Conservation (phyloP, 2,888 invertebrate species). For the Tanytarsus gracilentus region DNA sequence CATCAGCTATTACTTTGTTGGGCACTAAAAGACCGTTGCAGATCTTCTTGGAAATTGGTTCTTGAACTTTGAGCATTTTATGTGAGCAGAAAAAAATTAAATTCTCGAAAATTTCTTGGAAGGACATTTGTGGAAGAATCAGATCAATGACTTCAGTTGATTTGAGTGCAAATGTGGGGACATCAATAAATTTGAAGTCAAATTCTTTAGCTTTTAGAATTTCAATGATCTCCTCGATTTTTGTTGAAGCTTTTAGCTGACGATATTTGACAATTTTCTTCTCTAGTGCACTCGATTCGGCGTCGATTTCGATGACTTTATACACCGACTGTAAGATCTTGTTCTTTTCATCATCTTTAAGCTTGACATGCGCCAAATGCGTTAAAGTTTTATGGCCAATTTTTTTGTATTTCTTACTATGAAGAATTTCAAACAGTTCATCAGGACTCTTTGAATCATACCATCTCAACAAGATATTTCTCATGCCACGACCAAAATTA, state of each 20-base stretch:
- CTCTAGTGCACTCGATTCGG: background rate
- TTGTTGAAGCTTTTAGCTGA: background rate
- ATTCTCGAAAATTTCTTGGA: background rate
- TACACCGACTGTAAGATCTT: background rate
- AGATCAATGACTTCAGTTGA: background rate
- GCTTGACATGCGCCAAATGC: background rate
- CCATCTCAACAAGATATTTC: background rate
- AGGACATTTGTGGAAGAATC: slow-evolving; percentile 17
- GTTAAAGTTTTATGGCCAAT: background rate
- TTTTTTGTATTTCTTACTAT: background rate
- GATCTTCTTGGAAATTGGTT: slow-evolving; percentile 11
- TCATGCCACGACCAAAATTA: slow-evolving; percentile 7
- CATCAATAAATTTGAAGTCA: background rate
- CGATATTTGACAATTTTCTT: slow-evolving; percentile 1
- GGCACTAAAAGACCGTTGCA: background rate
- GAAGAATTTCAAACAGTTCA: slow-evolving; percentile 6
- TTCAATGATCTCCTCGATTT: background rate
- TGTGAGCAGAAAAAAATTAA: background rate
- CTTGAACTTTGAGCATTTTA: slow-evolving; percentile 4
- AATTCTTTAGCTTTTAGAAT: slow-evolving; percentile 10
- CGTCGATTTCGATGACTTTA: background rate
- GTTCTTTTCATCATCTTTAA: background rate
- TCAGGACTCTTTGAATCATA: background rate
- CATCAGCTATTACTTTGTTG: background rate
- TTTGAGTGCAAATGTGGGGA: slow-evolving; percentile 2